Base-by-base conservation (phyloP, 2,113 vertebrate genomes). In the Callospermophilus lateralis region DNA sequence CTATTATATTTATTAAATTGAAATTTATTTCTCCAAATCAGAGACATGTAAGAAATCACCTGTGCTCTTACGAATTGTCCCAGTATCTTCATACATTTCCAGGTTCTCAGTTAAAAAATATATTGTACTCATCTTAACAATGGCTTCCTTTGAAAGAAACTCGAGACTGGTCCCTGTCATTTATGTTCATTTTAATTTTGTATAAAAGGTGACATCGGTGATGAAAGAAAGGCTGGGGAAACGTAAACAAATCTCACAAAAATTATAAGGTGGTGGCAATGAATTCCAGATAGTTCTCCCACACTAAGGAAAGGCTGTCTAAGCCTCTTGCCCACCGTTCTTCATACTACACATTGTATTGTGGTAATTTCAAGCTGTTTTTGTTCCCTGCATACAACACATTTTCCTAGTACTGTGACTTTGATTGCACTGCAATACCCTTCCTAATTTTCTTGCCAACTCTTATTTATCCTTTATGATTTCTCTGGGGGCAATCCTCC, bases 371-470 rank as follows among this genome's bases (percentile, higher is more conserved):
- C 39, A 48, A 39, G 34, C 79, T 55, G 26, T 13, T 73, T 48
- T 1, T 55, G 22, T 11, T 95, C 22, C 19, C 5, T 74, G 26
- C 22, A 63, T 48, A 77, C 9, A 61, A 24, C 24, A 55, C 1
- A 13, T 76, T 93, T 87, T 90, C 79, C 61, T 89, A 86, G n/a
- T 67, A 51, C 39, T n/a, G 4, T 63, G 20, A 53, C 13, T 87
- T 96, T 92, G 26, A 61, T 92, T 86, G 42, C 34, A n/a, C 13
- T 89, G 30, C 34, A 76, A 83, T n/a, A 12, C 5, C n/a, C 70
- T 92, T 97, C 65, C 24, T 48, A 39, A 2, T 83, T 92, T 86
- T 34, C 53, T 76, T 79, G n/a, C 67, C 84, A 87, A 84, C 22
- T 51, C 37, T 90, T 65, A 83, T 3, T 84, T 58, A 65, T 65